Base-by-base conservation (phyloP, 2,797 vertebrate genomes). In the Erithacus rubecula region DNA sequence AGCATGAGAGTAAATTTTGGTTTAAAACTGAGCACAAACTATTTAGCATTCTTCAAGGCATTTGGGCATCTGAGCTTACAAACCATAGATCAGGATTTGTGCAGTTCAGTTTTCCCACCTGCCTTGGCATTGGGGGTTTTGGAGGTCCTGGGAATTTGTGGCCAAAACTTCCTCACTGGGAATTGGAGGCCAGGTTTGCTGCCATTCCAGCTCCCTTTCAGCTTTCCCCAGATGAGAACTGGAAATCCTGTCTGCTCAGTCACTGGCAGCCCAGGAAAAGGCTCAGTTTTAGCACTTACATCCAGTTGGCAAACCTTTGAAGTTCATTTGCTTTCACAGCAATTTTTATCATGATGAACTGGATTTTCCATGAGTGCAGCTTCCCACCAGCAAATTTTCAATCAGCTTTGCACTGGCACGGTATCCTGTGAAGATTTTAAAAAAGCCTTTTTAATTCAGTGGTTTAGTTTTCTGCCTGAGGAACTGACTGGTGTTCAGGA, bases 291-390 rank as follows among this genome's bases (percentile, higher is more conserved):
- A 83, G 21, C 65, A 47, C 27, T 83, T 91, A 16, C 1, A 43
- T 77, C 75, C 53, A 59, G 24, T 10, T 76, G 46, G 32, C 27
- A 84, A 78, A 72, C 11, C 29, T 94, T 80, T 92, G 62, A 92
- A 92, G 82, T 79, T 71, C 81, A 32, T 78, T 68, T 72, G 63
- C 83, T 93, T 83, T 69, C 67, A 52, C 69, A 72, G n/a, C 62
- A 71, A 23, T 92, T 93, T 91, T 88, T 71, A 72, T 92, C 51
- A 47, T 12, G 43, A 80, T 87, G 71, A 83, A 65, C 86, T 82
- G 60, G 21, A 76, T 94, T 96, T 95, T 92, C 56, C 56, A 63
- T 43, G 56, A 79, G 55, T 84, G n/a, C n/a, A 75, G 51, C 77
- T 93, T 93, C 29, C 32, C 16, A 86, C 22, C 27, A 89, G 92